Evolutionary conservation across 2,797 vertebrate genomes (phyloP), one percentile per base, ranked within the genome.

Genomic region (Peromyscus aztecus): DNA sequence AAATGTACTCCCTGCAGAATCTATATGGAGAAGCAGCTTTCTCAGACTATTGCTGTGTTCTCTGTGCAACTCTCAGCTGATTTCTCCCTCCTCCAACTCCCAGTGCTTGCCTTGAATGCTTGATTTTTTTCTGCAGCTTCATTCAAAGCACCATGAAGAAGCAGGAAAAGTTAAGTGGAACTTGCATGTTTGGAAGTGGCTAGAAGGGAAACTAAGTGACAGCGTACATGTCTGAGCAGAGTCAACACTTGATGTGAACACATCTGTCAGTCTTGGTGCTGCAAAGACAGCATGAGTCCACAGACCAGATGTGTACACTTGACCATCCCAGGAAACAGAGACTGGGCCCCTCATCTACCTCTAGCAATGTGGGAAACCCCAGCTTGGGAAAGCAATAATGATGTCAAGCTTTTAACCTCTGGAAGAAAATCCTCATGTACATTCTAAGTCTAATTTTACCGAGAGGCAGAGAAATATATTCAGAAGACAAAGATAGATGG

Each of bases 1-100:
- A 98, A 98, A 98, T 92, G 85, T 94, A 19, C 97, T 98, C 98
- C 98, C 98, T 81, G 91, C 29, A 96, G 97, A 97, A 98, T 95
- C 88, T 89, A 97, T 94, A 96, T 91, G 73, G 96, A 98, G 97
- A 98, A n/a, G 34, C 13, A 96, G 92, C n/a, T 40, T 89, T 96
- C 94, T 96, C 97, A 57, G 4, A 83, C 97, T 31, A 13, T 89
- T 2, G 61, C 95, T 63, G 29, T 96, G 2, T n/a, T 97, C 98
- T 98, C 4, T 37, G 98, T 98, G 97, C 98, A 98, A 97, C 76
- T 63, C 93, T 94, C 97, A 95, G 96, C 94, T 94, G 90, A 96
- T 96, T 96, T 95, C 96, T 86, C 73, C 65, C 96, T 95, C 81
- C 97, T 90, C 90, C 17, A 40, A 90, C 76, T 97, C 73, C 23